A percentile compares a stretch with the other conserved stretches of the same genome.
phyloP scores from a whole-genome alignment of 2,888 invertebrate species.

The Caenorhabditis virilis region DNA sequence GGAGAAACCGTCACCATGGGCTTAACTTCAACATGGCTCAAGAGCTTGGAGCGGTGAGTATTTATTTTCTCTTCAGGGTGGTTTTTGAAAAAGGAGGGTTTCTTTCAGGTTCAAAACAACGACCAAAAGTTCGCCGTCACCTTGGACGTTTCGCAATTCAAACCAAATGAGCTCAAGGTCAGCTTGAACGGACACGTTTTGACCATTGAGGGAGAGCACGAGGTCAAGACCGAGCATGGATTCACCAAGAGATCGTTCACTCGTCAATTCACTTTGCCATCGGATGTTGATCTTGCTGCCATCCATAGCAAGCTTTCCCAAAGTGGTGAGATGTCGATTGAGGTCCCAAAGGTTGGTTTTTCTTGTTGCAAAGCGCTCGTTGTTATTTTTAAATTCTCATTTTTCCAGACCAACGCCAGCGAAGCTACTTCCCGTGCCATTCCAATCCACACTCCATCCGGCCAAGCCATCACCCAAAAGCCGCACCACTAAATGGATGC shows the following conservation, averaged over 20 bases:
- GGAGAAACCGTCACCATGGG: conserved; percentile 5
- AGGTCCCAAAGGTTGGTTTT: conserved; percentile 30
- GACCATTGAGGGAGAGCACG: conserved; percentile 42
- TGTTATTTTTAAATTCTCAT: no score
- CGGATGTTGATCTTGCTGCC: conserved; percentile 34
- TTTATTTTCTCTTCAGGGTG: no score
- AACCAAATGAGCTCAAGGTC: conserved; percentile 48
- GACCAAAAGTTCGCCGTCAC: conserved; percentile 35
- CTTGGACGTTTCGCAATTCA: conserved; percentile 39
- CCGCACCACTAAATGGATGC: no score
- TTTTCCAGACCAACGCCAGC: background rate
- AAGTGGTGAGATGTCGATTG: conserved; percentile 36
- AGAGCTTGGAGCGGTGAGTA: background rate
- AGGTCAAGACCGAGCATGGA: conserved; percentile 36
- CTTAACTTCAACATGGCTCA: conserved; percentile 20
- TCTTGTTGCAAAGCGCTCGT: no score
- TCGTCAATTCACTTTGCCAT: conserved; percentile 37
- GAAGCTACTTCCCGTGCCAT: conserved; percentile 8
- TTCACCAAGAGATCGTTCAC: conserved; percentile 43
- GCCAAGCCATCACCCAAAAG: conserved; percentile 21
- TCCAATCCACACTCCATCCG: conserved; percentile 16
- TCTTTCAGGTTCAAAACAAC: conserved; percentile 25
- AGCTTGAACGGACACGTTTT: conserved; percentile 38
- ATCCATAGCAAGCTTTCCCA: conserved; percentile 21
- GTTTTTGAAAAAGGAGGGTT: no score